Base-by-base conservation (phyloP, 2,113 vertebrate genomes). In the Casuarius casuarius region DNA sequence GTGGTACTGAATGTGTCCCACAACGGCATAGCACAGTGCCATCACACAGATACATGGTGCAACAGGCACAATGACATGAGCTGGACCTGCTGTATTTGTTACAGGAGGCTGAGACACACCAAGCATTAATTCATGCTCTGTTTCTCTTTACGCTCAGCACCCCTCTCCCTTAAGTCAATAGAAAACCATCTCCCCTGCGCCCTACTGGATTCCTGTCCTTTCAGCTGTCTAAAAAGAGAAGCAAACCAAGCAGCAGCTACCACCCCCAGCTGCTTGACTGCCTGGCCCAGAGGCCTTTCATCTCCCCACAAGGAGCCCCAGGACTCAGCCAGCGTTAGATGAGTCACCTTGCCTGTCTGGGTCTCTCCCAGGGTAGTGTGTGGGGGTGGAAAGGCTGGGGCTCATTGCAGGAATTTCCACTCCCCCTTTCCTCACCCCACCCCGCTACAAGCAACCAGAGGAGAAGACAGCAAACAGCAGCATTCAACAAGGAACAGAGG, bases 21-120 rank as follows among this genome's bases (percentile, higher is more conserved):
- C n/a, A 7, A 2, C 0, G 18, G 42, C 42, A 4, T 0, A 22
- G 28, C 46, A 18, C 66, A 8, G 66, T 0, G 33, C 46, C 46
- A 48, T 48, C 46, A 48, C 18, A 7, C 46, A 48, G 18, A 18
- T 8, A 48, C 46, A 48, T 48, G 46, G 18, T 48, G 46, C 46
- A 48, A 19, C 46, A 8, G 7, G 46, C 40, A 11, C 40, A 2
- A 6, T 3, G 46, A 31, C 72, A n/a, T 3, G 3, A 48, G 58
- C 49, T 33, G 65, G 40, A 62, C 20, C 61, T 44, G 40, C 29
- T 33, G 52, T 25, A 10, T 42, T 21, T 11, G 8, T 22, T 9
- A 3, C n/a, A 46, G 71, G 29, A 77, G 40, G 52, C 38, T 46
- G 66, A 25, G 59, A 8, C 5, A 12, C 10, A 6, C 7, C 73